Conservation (phyloP, 2,888 invertebrate genomes). For the Marronus borbonicus region DNA sequence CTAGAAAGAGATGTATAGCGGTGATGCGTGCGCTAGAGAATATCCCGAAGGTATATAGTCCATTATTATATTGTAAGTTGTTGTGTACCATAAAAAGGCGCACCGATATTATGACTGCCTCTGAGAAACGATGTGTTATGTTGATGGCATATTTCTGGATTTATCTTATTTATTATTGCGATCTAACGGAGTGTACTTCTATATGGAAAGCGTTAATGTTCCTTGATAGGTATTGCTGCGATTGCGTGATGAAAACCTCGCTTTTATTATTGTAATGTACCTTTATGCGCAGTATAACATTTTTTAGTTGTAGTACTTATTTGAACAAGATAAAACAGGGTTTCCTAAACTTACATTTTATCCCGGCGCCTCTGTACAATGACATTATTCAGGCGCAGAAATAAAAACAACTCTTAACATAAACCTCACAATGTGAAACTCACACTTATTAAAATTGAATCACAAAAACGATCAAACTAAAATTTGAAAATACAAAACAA, state of each 20-base stretch:
- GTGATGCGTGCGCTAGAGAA: conserved; percentile 32
- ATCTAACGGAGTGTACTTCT: conserved; percentile 9
- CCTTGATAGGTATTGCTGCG: conserved; percentile 1
- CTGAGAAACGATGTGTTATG: conserved; percentile 22
- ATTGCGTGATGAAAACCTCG: not conserved
- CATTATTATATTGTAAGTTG: conserved; percentile 42
- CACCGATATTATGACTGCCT: conserved; percentile 19
- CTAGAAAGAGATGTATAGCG: conserved; percentile 36
- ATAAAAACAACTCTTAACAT: too few relatives aligned
- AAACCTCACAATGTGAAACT: too few relatives aligned
- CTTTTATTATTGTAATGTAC: conserved; percentile 4
- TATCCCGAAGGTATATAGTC: conserved; percentile 30
- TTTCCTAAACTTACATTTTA: too few relatives aligned
- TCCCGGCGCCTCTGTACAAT: too few relatives aligned
- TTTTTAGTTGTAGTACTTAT: too few relatives aligned
- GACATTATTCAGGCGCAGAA: too few relatives aligned
- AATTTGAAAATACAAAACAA: too few relatives aligned
- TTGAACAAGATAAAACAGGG: too few relatives aligned
- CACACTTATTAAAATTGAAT: too few relatives aligned
- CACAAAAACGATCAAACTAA: too few relatives aligned
- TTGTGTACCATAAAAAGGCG: conserved; percentile 24
- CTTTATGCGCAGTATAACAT: not conserved
- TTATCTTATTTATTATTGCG: conserved; percentile 34
- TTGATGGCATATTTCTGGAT: conserved; percentile 18
- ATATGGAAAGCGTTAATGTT: not conserved